Evolutionary conservation across 2,797 vertebrate genomes (phyloP), one percentile per base, ranked within the genome.

Genomic region (Neoniphon sammara): DNA sequence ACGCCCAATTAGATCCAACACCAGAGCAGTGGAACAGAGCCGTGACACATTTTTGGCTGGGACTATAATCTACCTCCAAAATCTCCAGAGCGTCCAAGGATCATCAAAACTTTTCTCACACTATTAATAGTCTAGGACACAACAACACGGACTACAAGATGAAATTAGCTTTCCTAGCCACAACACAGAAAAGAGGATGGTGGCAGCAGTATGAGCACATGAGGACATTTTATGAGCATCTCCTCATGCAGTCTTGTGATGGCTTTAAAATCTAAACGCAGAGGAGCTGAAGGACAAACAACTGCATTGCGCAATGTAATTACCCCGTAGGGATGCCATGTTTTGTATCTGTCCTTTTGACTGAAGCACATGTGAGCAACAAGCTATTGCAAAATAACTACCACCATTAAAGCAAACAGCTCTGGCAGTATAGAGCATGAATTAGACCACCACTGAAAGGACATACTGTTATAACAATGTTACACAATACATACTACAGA

Each of bases 111-210:
- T 66, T 80, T 72, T 75, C 54, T 72, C 44, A 60, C 64, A 66
- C 78, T 75, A 89, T 82, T 80, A 90, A 91, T 79, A 91, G 71
- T 46, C 5, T 3, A 69, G 76, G 44, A 67, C 71, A 83, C 70
- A 87, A 52, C 57, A 74, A 72, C 47, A 82, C 44, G 59, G 65
- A 75, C 7, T 14, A 64, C 34, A 77, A 49, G 67, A 71, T 17
- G 58, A 70, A 58, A 60, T 59, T 30, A 36, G 21, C 39, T 15
- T 73, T 68, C 66, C 62, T 47, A 54, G 52, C 34, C 50, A 80
- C 18, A 34, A 53, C 14, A 57, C 47, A 66, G 49, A 36, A 61
- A 46, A 71, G 18, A 7, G 44, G 18, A 15, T 17, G 39, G 39
- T 14, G 39, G 11, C 12, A 14, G 1, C 12, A 2, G 36, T 39